Conservation (phyloP, 2,888 invertebrate genomes). For the Drosophila mimica region DNA sequence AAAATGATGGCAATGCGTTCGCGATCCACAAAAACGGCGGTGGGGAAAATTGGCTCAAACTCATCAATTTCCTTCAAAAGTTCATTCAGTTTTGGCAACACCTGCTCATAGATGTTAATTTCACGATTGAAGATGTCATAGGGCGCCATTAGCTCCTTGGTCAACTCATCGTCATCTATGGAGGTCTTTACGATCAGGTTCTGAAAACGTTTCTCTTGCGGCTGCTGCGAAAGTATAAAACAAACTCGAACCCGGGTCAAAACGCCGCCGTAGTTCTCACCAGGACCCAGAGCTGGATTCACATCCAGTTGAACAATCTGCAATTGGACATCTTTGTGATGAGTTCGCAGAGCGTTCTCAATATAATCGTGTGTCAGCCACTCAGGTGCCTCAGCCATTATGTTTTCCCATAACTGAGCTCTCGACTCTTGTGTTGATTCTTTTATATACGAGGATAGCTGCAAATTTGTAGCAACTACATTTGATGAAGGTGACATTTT, state of each 20-base stretch:
- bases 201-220: constrained; percentile 27
- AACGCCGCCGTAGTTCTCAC: constrained; percentile 83
- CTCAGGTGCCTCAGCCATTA: constrained; percentile 67
- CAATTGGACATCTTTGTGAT: constrained; percentile 68
- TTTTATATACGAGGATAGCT: constrained; percentile 33
- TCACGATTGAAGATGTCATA: constrained; percentile 84
- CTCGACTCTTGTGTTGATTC: constrained; percentile 15
- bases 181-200: constrained; percentile 80
- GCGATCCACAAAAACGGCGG: constrained; percentile 78
- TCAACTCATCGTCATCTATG: constrained; percentile 78
- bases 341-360: constrained; percentile 61
- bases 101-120: constrained; percentile 82
- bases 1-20: constrained; percentile 80
- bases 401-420: constrained; percentile 12
- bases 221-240: constrained; percentile 48
- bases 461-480: neutral
- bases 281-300: constrained; percentile 79
- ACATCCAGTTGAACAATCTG: constrained; percentile 58
- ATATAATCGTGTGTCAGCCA: constrained; percentile 82
- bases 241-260: constrained; percentile 69
- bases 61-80: constrained; percentile 73
- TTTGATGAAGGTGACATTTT: constrained; percentile 30
- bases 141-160: constrained; percentile 74
- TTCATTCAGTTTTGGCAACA: constrained; percentile 79
- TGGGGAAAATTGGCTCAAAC: constrained; percentile 77